Conservation (phyloP, 2,113 vertebrate species). For the Callorhinus ursinus region DNA sequence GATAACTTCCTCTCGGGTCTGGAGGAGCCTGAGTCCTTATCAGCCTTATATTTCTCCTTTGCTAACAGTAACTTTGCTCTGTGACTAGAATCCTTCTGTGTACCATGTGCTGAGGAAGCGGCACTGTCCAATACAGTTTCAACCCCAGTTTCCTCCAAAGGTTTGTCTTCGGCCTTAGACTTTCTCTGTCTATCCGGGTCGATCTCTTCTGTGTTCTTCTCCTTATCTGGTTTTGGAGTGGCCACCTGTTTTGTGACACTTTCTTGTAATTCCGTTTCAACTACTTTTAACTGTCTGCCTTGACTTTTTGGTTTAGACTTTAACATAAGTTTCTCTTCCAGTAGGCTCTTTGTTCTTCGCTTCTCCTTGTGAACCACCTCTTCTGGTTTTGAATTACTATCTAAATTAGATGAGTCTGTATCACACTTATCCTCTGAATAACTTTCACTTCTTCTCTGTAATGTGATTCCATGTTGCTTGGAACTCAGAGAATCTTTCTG, state of each 20-base stretch:
- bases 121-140: constrained; percentile 68
- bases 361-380: constrained; percentile 90
- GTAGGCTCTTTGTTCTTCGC: constrained; percentile 90
- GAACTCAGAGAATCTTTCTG: constrained; percentile 88
- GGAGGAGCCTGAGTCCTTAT: constrained; percentile 84
- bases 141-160: constrained; percentile 82
- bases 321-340: constrained; percentile 87
- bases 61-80: constrained; percentile 77
- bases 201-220: constrained; percentile 82
- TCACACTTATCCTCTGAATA: constrained; percentile 93
- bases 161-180: constrained; percentile 85
- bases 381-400: constrained; percentile 88
- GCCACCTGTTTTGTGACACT: constrained; percentile 75
- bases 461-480: constrained; percentile 78
- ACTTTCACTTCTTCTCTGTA: constrained; percentile 85
- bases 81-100: constrained; percentile 84
- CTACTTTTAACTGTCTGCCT: constrained; percentile 84
- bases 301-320: constrained; percentile 90
- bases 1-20: constrained; percentile 89
- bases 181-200: constrained; percentile 90
- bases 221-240: constrained; percentile 87
- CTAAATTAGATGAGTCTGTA: constrained; percentile 85
- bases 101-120: constrained; percentile 59
- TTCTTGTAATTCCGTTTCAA: constrained; percentile 86
- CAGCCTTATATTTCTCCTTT: constrained; percentile 89